A percentile compares a stretch with the other conserved stretches of the same genome.
Evolutionary conservation across 1,140 invertebrate species (phyloP).

Genomic region (Euura lappo): DNA sequence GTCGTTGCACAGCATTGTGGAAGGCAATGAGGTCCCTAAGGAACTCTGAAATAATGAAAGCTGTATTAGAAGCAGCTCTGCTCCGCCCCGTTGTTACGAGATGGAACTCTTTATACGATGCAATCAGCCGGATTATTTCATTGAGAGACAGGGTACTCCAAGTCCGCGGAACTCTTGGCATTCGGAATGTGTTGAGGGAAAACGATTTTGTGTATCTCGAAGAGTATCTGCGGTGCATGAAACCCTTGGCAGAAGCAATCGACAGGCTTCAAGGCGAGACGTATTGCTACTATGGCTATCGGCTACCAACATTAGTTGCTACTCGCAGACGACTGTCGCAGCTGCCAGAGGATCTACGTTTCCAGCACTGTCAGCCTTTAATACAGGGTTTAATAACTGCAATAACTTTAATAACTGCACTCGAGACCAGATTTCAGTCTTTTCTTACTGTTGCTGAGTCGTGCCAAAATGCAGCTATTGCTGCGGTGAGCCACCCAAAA

Average conservation of each 20-base stretch:
- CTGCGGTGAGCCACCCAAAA: constrained; percentile 25
- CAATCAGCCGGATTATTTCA: constrained; percentile 10
- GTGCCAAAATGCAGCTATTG: constrained; percentile 23
- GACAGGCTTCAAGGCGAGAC: neutral
- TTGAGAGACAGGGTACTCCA: constrained; percentile 15
- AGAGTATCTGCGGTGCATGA: neutral
- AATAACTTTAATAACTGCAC: neutral
- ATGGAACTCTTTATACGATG: constrained; percentile 24
- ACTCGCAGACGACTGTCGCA: constrained; percentile 13
- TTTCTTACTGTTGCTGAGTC: constrained; percentile 21
- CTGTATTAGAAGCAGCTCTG: constrained; percentile 10
- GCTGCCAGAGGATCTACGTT: neutral
- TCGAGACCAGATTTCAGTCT: neutral
- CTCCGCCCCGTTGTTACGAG: constrained; percentile 8
- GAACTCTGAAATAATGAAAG: constrained; percentile 12
- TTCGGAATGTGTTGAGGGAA: constrained; percentile 6
- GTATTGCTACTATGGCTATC: neutral
- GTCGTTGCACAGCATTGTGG: constrained; percentile 13
- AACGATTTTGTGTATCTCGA: constrained; percentile 13
- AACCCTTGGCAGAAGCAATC: constrained; percentile 24
- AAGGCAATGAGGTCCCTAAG: constrained; percentile 13
- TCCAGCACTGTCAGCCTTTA: constrained; percentile 4
- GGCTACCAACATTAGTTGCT: constrained; percentile 24
- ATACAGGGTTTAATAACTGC: constrained; percentile 7
- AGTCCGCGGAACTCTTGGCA: neutral